Conservation (phyloP, 2,113 vertebrate genomes). For the Leptobrachium leishanense region DNA sequence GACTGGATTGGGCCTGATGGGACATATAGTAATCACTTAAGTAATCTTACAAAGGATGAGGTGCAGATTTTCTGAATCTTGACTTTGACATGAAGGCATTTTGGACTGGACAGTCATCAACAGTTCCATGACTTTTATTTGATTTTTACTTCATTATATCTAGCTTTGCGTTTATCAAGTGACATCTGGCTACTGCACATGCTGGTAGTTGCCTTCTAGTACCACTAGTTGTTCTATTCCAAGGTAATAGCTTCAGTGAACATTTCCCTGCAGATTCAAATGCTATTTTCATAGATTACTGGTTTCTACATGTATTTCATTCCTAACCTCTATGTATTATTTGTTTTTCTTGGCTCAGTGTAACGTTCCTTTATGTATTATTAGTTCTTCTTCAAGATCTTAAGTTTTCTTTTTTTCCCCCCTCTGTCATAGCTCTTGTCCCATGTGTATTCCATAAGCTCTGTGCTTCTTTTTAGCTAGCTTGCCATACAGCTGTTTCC, state of each 20-base stretch:
- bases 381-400: constrained; percentile 75
- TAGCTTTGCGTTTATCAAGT: no score
- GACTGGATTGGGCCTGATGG: no score
- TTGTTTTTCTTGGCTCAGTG: constrained; percentile 76
- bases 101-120: no score
- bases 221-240: no score
- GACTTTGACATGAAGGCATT: no score
- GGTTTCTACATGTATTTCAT: constrained; percentile 50
- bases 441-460: constrained; percentile 72
- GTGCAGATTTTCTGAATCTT: no score
- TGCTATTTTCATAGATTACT: constrained; percentile 56
- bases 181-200: no score
- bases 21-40: no score
- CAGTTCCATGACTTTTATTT: no score
- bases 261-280: constrained; percentile 53
- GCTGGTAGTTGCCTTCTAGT: no score
- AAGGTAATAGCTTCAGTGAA: constrained; percentile 35
- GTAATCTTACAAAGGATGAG: no score
- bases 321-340: constrained; percentile 70
- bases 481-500: constrained; percentile 88
- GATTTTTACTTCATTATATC: no score
- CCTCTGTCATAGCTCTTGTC: constrained; percentile 68
- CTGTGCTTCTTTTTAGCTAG: constrained; percentile 64
- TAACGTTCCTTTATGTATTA: constrained; percentile 73
- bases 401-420: constrained; percentile 64